Evolutionary conservation across 23 tunicate species (phyloP), one percentile per base, ranked within the genome.

Genomic region (Styela clava): DNA sequence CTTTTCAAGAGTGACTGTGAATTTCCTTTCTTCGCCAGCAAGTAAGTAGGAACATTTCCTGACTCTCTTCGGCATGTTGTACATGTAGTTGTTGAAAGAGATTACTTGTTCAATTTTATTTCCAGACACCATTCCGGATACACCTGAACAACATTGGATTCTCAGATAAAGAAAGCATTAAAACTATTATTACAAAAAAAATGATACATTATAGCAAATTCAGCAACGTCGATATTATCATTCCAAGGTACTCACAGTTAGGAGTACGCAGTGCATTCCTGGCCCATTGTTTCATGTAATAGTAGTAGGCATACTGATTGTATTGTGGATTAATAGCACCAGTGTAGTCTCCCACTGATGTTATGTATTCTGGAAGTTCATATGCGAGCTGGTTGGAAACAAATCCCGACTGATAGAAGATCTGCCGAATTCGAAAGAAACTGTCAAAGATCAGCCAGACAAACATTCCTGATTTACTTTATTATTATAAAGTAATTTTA

Each of bases 21-120:
- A 73, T 0, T 28, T 27, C 31, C 27, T 24, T 19, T 24, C 18
- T 28, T 73, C 69, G 24, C 52, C 78, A 31, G 78, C 78, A 16
- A 73, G 69, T 16, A 32, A 20, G 78, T n/a, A 73, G 16, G 35
- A 24, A 0, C 78, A 73, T 73, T 34, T 29, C 24, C 24, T 27
- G 71, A 67, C 24, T 18, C 24, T 27, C 31, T 67, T 67, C 71
- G 71, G 71, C 71, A 67, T 27, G 31, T 67, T 67, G 71, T 67
- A 67, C 31, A 67, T 25, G 24, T 67, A 25, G 71, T 67, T 67
- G 71, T 67, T 67, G 71, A 67, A 67, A 16, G 71, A 25, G 16
- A 67, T 29, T 18, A 29, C 24, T 67, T 67, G 71, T 29, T 67
- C 71, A 22, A 25, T 16, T 67, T 22, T 24, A 29, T 27, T 1